Evolutionary conservation across 2,888 invertebrate species (phyloP), one percentile per base, ranked within the genome.

Genomic region (Chymomyza fuscimana): DNA sequence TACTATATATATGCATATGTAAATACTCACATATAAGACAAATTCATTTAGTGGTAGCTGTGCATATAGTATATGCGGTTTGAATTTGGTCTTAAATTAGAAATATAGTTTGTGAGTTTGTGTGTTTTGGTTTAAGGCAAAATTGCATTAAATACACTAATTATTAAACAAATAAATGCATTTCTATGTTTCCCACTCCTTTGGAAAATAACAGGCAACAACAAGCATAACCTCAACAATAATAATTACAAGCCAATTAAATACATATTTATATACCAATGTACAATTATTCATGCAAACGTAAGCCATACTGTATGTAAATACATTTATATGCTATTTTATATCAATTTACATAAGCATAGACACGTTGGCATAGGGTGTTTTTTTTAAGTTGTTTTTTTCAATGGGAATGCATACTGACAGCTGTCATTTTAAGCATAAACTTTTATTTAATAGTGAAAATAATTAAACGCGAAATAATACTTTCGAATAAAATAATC

Each of bases 241-340:
- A 81, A 82, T 81, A 85, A 85, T 85, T 82, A 72, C 78, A 86
- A 81, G 78, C 71, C 86, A 86, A 86, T 82, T 82, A 86, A 83
- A 79, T 76, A 76, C 73, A 75, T 83, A 83, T 80, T 78, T 86
- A 78, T 72, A 78, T 76, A 15, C 54, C 19, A 15, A 54, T 54
- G 10, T 54, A n/a, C 54, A 54, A n/a, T 54, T 19, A 54, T 46
- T 32, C 32, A 32, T 2, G 7, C 32, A 32, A 32, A 32, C 32
- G 32, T 32, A 7, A 32, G 32, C 32, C 32, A 32, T 1, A 4
- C 12, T 12, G 40, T 46, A 46, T 46, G 40, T 46, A 12, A 12
- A 46, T 46, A 46, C 40, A 12, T 46, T 46, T 46, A 46, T 12
- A 46, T 46, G 40, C 12, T 12, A 46, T 36, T 36, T 36, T 36